Conservation (phyloP, 1,140 invertebrate genomes). For the Meloidogyne hapla region DNA sequence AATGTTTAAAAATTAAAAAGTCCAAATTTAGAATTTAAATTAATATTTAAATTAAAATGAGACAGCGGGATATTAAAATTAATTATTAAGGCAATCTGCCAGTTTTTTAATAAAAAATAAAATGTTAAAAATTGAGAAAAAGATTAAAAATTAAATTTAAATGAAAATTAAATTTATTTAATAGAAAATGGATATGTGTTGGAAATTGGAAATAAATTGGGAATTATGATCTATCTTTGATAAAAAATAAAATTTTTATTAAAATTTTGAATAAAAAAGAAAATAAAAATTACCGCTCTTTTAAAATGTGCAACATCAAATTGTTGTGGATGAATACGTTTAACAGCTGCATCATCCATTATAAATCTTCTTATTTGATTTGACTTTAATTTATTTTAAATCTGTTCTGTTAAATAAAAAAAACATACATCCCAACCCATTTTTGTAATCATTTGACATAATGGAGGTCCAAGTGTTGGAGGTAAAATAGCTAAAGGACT, state of each 20-base stretch:
- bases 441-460: background rate
- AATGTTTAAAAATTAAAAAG: background rate
- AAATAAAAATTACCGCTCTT: conserved; percentile 24
- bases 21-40: background rate
- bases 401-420: too few relatives aligned
- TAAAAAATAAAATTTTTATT: background rate
- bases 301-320: conserved; percentile 35
- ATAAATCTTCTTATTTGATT: conserved; percentile 25
- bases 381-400: background rate
- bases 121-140: conserved; percentile 6
- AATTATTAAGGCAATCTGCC: background rate
- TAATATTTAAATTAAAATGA: conserved; percentile 17
- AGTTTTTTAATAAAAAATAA: conserved; percentile 12
- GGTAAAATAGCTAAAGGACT: conserved; percentile 5
- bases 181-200: background rate
- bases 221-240: background rate
- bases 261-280: conserved; percentile 15
- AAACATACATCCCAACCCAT: background rate
- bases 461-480: background rate
- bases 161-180: background rate
- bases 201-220: background rate
- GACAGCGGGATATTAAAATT: background rate
- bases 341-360: background rate
- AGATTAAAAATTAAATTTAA: background rate
- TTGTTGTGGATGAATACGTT: conserved; percentile 16